These are phyloP conservation scores for Nesoenas mayeri DNA, from an alignment of 2,113 vertebrate genomes.

Conservation along the genomic window DNA sequence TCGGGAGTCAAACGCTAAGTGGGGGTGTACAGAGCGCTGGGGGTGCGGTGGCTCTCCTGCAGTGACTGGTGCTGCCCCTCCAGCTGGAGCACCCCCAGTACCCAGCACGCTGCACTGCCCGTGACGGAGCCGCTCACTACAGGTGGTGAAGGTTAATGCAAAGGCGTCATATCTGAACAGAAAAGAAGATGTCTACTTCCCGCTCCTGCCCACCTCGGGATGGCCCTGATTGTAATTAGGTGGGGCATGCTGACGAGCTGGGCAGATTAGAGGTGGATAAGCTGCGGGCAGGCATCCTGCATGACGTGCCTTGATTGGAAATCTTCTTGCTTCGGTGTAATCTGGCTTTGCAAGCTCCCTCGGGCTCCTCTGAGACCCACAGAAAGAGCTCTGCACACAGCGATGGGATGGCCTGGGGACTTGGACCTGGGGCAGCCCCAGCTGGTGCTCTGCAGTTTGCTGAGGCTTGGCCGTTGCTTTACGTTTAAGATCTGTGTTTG, in stretches of 20 bases:
- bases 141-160: background rate
- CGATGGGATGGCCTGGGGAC: background rate
- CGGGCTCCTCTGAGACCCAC: background rate
- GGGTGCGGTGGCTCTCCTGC: background rate
- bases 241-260: background rate
- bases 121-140: background rate
- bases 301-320: background rate
- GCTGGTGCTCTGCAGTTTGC: too few relatives aligned
- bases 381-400: background rate
- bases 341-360: background rate
- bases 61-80: too few relatives aligned
- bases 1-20: too few relatives aligned
- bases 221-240: background rate
- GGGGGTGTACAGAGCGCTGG: too few relatives aligned
- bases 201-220: background rate
- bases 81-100: background rate
- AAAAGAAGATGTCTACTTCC: background rate
- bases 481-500: too few relatives aligned
- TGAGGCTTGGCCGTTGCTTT: too few relatives aligned
- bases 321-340: background rate
- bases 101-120: accelerated
- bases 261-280: background rate
- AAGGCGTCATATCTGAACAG: background rate
- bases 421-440: background rate
- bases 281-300: background rate